Percentiles rank a stretch among this genome's conserved stretches.
Evolutionary conservation across 2,113 vertebrate genomes (phyloP).

Genomic region (Desmodus rotundus): DNA sequence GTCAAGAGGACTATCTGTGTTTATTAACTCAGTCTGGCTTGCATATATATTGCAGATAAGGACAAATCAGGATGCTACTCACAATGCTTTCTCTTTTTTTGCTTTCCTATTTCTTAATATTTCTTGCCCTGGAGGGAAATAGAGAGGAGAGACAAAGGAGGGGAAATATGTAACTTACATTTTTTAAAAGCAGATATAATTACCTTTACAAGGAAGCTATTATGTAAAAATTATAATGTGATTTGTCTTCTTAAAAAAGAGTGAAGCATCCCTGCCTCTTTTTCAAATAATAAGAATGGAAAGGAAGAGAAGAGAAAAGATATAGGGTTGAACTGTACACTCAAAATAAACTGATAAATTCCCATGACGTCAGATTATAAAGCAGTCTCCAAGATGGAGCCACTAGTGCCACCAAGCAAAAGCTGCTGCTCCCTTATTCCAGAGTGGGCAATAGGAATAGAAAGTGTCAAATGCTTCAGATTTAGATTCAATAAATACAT

Average conservation of each 20-base stretch:
- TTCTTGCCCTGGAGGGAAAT: background rate
- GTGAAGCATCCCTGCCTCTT: background rate
- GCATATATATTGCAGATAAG: slow-evolving; percentile 66
- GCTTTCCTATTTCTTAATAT: slow-evolving; percentile 39
- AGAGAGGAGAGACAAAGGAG: background rate
- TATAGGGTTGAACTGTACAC: background rate
- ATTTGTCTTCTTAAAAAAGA: background rate
- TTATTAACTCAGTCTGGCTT: slow-evolving; percentile 52
- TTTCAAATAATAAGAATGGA: background rate
- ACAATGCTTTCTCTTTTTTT: slow-evolving; percentile 28
- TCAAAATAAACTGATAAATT: background rate
- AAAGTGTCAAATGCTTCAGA: background rate
- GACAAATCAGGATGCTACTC: slow-evolving; percentile 25
- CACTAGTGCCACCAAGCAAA: background rate
- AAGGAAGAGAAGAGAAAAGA: background rate
- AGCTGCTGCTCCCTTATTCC: background rate
- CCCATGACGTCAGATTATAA: background rate
- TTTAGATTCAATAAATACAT: background rate
- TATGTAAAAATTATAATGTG: background rate
- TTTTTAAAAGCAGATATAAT: background rate
- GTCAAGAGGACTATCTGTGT: slow-evolving; percentile 57
- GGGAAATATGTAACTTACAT: background rate
- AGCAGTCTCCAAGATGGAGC: background rate
- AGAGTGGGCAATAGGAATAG: background rate
- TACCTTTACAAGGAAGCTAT: background rate